Evolutionary conservation across 1,140 invertebrate species (phyloP), one percentile per base, ranked within the genome.

Genomic region (Caenorhabditis inopinata): DNA sequence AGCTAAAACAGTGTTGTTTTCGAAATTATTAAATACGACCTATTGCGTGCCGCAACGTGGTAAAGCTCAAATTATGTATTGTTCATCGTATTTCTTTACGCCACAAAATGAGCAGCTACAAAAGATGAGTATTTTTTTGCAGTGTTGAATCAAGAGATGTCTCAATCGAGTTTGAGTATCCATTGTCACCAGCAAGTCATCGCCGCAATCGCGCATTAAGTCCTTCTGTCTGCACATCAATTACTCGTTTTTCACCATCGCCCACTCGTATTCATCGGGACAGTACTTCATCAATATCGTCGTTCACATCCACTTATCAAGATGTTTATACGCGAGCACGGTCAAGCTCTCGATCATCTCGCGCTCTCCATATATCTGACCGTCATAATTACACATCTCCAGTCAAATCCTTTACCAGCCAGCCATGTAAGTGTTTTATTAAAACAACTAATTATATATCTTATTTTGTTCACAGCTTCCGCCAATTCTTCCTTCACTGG

Each of bases 401-500:
- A 3, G 32, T 18, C n/a, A 68, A 18, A 12, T 35, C 58, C 2
- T 29, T 42, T 42, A n/a, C 32, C 4, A 68, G 58, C n/a, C 58
- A 68, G 21, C 58, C 58, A 9, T 68, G 58, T 68, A 38, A 18
- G 58, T 38, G 7, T 14, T 32, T 2, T 1, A 6, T 58, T n/a
- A n/a, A n/a, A n/a, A n/a, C n/a, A n/a, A n/a, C n/a, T n/a, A n/a
- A n/a, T n/a, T n/a, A n/a, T n/a, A n/a, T n/a, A n/a, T n/a, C n/a
- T n/a, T n/a, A n/a, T n/a, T n/a, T n/a, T n/a, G n/a, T n/a, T n/a
- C n/a, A n/a, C 7, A 68, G 58, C 58, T 11, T 68, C 58, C n/a
- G 58, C 58, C n/a, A 68, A 68, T 21, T 68, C 58, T 18, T 68
- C 58, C 3, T 68, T 68, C 58, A 68, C 58, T 21, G 58, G 58